Evolutionary conservation across 2,888 invertebrate genomes (phyloP).

Genomic region (Gryllus longicercus): DNA sequence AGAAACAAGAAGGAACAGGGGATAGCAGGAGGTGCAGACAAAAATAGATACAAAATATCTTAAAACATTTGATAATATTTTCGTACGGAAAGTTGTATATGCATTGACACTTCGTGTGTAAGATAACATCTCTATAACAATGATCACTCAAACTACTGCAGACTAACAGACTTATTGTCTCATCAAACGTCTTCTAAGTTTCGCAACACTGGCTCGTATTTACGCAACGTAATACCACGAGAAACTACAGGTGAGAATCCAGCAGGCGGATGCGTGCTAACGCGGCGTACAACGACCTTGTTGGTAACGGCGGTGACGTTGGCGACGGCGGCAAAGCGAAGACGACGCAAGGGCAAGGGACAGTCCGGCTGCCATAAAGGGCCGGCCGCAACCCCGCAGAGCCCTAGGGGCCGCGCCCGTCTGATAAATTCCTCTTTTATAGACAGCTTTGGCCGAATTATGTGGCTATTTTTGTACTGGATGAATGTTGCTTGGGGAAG

Average conservation of each 20-base stretch:
- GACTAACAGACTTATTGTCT: too few relatives aligned
- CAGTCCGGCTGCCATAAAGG: not conserved
- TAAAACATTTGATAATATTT: too few relatives aligned
- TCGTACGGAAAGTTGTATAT: too few relatives aligned
- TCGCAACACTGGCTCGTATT: too few relatives aligned
- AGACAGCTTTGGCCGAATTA: slow-evolving; percentile 33
- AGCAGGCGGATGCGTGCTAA: not conserved
- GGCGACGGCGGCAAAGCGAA: not conserved
- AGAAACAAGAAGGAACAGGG: too few relatives aligned
- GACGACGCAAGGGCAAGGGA: not conserved
- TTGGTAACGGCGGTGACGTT: not conserved
- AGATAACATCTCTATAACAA: too few relatives aligned
- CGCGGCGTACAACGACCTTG: not conserved
- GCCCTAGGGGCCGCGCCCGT: not conserved
- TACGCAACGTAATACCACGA: too few relatives aligned
- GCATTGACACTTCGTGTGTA: too few relatives aligned
- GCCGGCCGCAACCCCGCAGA: slow-evolving; percentile 4
- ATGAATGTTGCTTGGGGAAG: slow-evolving; percentile 23
- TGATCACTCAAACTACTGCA: too few relatives aligned
- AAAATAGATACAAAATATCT: too few relatives aligned
- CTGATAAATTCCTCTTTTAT: slow-evolving; percentile 35
- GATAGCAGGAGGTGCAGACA: too few relatives aligned
- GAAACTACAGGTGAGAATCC: not conserved
- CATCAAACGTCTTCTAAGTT: too few relatives aligned
- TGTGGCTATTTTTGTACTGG: slow-evolving; percentile 31